Conservation (phyloP, 2,113 vertebrate genomes). For the Chroicocephalus ridibundus region DNA sequence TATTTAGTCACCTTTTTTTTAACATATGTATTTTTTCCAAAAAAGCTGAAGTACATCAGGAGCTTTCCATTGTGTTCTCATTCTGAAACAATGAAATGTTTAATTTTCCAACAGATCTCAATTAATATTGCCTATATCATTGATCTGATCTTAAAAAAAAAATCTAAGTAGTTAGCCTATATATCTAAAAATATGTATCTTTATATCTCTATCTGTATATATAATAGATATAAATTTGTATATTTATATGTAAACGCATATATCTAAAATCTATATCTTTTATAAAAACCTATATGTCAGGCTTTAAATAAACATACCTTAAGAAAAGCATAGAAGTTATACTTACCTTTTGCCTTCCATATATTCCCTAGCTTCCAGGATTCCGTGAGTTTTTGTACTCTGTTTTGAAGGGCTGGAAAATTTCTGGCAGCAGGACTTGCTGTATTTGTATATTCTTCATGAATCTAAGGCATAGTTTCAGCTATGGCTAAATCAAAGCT, state of each 20-base stretch:
- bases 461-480: not conserved
- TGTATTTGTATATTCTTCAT: not conserved
- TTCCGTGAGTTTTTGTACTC: not conserved
- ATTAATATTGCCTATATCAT: not conserved
- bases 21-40: not conserved
- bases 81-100: not conserved
- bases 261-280: not conserved
- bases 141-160: not conserved
- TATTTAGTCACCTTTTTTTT: not conserved
- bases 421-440: not conserved
- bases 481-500: not conserved
- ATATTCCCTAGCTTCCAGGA: not conserved
- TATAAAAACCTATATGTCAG: not conserved
- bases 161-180: not conserved
- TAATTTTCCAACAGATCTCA: not conserved
- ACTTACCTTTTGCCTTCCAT: not conserved
- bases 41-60: not conserved
- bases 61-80: not conserved
- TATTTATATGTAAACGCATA: not conserved
- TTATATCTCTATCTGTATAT: not conserved
- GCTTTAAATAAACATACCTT: not conserved
- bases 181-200: not conserved
- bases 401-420: not conserved
- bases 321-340: not conserved
- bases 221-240: not conserved